A percentile compares a stretch with the other conserved stretches of the same genome.
Evolutionary conservation across 2,113 vertebrate genomes (phyloP).

Genomic region (Tretioscincus oriximinensis): DNA sequence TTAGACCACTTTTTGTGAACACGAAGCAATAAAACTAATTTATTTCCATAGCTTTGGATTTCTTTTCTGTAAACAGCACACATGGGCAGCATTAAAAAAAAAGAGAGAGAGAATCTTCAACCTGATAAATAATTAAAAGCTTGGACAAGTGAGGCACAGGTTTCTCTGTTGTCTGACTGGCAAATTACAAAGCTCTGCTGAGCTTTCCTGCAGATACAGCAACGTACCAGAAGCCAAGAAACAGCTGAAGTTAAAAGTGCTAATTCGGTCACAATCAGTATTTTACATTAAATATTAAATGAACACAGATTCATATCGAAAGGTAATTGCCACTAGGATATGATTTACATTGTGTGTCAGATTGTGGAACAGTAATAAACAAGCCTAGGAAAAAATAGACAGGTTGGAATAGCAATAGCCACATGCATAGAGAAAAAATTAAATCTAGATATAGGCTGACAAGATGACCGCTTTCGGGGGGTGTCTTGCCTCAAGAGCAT

Average conservation of each 20-base stretch:
- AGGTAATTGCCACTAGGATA: constrained; percentile 27
- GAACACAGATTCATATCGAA: constrained; percentile 36
- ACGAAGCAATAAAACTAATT: constrained; percentile 69
- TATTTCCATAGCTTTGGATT: constrained; percentile 68
- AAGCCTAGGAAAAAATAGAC: constrained; percentile 4
- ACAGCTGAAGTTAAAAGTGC: constrained; percentile 15
- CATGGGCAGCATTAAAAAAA: constrained; percentile 70
- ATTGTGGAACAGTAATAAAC: background rate
- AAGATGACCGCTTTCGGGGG: no score
- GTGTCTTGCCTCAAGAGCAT: no score
- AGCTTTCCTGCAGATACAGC: constrained; percentile 25
- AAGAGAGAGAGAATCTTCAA: constrained; percentile 62
- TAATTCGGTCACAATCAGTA: constrained; percentile 28
- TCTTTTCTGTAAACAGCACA: constrained; percentile 67
- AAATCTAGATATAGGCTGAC: background rate
- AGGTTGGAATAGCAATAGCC: background rate
- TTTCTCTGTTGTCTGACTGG: constrained; percentile 41
- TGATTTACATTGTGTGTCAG: constrained; percentile 37
- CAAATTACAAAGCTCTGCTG: constrained; percentile 57
- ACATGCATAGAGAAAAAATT: background rate
- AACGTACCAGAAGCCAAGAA: constrained; percentile 38
- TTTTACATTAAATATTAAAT: constrained; percentile 61
- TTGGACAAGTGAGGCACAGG: constrained; percentile 64
- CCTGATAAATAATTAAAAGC: constrained; percentile 71
- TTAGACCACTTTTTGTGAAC: constrained; percentile 32